These are phyloP conservation scores for Eulithis prunata DNA, from an alignment of 2,888 invertebrate genomes.

Conservation along the genomic window DNA sequence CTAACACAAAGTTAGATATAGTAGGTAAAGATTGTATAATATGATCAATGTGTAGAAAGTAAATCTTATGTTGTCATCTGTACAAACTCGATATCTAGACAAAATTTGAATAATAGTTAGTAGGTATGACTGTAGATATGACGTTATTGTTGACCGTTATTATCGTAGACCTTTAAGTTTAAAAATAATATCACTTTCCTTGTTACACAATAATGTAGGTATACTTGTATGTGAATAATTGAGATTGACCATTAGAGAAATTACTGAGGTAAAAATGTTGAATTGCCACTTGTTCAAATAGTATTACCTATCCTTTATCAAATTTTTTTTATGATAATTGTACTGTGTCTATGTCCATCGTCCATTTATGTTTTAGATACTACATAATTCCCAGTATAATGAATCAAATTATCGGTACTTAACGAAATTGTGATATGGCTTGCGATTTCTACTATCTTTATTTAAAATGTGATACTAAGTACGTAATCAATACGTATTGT, in stretches of 20 bases:
- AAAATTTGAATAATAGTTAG: constrained; percentile 22
- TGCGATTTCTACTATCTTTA: constrained; percentile 33
- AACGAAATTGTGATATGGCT: constrained; percentile 12
- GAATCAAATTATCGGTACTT: not conserved
- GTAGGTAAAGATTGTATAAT: constrained; percentile 23
- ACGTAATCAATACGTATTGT: constrained; percentile 32
- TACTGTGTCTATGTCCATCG: not conserved
- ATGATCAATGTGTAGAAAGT: constrained; percentile 30
- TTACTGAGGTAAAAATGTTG: not conserved
- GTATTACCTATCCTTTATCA: not conserved
- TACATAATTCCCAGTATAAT: constrained; percentile 1
- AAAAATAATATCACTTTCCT: constrained; percentile 12
- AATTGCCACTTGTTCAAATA: not conserved
- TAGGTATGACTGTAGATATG: constrained; percentile 3
- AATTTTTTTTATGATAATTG: not conserved
- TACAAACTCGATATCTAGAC: constrained; percentile 36
- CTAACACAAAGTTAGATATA: constrained; percentile 3
- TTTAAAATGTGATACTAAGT: constrained; percentile 43
- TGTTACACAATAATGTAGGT: constrained; percentile 20
- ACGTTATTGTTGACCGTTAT: constrained; percentile 32
- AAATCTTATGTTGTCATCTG: constrained; percentile 32
- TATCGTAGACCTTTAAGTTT: constrained; percentile 17
- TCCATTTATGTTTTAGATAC: constrained; percentile 4
- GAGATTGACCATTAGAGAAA: not conserved
- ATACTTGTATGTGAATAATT: constrained; percentile 19